Base-by-base conservation (phyloP, 2,113 vertebrate species). In the Capricornis sumatraensis region DNA sequence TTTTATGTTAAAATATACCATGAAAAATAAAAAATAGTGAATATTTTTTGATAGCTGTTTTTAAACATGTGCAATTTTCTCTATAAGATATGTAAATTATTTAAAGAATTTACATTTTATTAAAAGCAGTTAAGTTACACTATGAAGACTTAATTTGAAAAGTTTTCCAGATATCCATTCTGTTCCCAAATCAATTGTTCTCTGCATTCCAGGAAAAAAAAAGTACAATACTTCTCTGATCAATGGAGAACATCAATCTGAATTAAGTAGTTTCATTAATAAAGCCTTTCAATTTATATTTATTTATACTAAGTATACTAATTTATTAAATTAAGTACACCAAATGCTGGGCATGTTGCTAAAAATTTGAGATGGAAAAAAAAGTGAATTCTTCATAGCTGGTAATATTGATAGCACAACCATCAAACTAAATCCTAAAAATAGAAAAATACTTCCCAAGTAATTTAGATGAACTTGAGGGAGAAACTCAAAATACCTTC, bases 221-320 rank as follows among this genome's bases (percentile, higher is more conserved):
- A 30, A 87, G 5, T 36, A 19, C 2, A 76, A 83, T 90, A 50
- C 33, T 88, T 93, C 53, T 87, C n/a, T 10, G 25, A 78, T 93
- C 81, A 87, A 88, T 93, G 30, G 8, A 64, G 36, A 90, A 11
- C 27, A 85, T 50, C 52, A 97, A 10, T 33, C 47, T 67, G 40
- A 85, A 64, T 45, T 86, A 36, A 82, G 21, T 8, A 64, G 27
- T 27, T 95, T 95, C 91, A 64, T 95, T 97, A 81, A 88, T 64
- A 96, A 96, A 93, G 21, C 9, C 55, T 95, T 91, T 96, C 12
- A 74, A 67, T 7, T 91, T 85, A 74, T 7, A 90, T 74, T 83
- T 87, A 83, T 97, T 50, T 85, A 79, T n/a, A 23, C 30, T 53
- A 94, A 33, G 33, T 14, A 25, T 79, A 47, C 25, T 45, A 57